phyloP scores from a whole-genome alignment of 2,797 vertebrate genomes.

The Crocidura indochinensis region DNA sequence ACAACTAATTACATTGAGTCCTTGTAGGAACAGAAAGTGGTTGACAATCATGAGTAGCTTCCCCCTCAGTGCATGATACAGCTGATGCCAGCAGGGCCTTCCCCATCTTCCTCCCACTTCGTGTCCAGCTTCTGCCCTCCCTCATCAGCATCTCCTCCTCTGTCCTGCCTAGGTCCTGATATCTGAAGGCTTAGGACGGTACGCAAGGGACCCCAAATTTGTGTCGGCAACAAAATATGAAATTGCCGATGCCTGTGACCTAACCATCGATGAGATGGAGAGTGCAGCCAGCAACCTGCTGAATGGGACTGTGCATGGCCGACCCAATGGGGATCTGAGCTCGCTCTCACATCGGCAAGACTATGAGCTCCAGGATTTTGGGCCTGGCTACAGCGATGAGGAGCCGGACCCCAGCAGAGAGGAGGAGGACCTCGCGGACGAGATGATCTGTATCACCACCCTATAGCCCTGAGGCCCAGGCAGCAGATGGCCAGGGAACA shows the following conservation, averaged over 20 bases:
- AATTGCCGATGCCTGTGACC: slow-evolving; percentile 98
- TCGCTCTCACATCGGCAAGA: slow-evolving; percentile 93
- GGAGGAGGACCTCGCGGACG: slow-evolving; percentile 99
- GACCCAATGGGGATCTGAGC: slow-evolving; percentile 94
- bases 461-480: slow-evolving; percentile 94
- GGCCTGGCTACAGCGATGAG: slow-evolving; percentile 97
- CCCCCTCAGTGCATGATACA: not conserved
- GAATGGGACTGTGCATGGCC: slow-evolving; percentile 93
- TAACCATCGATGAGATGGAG: slow-evolving; percentile 99
- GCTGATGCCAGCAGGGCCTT: not conserved
- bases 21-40: too few relatives aligned
- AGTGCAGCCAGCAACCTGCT: slow-evolving; percentile 98
- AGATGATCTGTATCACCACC: slow-evolving; percentile 99
- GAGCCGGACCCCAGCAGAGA: slow-evolving; percentile 95
- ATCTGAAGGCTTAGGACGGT: slow-evolving; percentile 98
- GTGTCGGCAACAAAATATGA: slow-evolving; percentile 98
- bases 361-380: slow-evolving; percentile 96
- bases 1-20: too few relatives aligned
- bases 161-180: slow-evolving; percentile 95
- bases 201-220: slow-evolving; percentile 98
- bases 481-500: slow-evolving; percentile 90
- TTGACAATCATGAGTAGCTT: not conserved
- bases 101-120: not conserved
- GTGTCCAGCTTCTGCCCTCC: not conserved
- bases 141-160: not conserved